Base-by-base conservation (phyloP, 2,888 invertebrate species). In the Melanophora roralis region DNA sequence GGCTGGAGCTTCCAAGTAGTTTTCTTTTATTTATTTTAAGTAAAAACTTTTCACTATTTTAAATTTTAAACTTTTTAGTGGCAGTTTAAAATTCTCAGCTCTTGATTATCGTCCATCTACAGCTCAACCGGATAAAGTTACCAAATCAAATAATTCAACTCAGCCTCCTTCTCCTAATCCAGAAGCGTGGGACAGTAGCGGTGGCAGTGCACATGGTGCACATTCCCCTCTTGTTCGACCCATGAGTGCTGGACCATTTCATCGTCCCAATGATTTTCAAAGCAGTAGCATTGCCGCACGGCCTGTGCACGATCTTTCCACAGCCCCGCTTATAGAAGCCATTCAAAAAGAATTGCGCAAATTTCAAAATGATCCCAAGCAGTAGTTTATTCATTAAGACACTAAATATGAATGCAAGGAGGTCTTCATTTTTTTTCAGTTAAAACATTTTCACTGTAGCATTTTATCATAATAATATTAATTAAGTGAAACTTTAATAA, bases 321-420 rank as follows among this genome's bases (percentile, higher is more conserved):
- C 96, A 0, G 92, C 95, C 12, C 96, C 96, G 0, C 91, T 96
- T 27, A 96, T 97, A 84, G 93, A 94, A 51, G 95, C 96, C 81
- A 96, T 97, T 86, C 96, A 95, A 89, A 93, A 93, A 79, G 96
- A 97, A 76, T 77, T 90, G 67, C 87, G 87, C 84, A 89, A 86
- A 83, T 90, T 89, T 75, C 89, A 89, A 76, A 83, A 86, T 16
- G 86, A 88, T 53, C 78, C 83, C n/a, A 81, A 64, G 9, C 83
- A 81, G 51, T 60, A 36, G 45, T 55, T 36, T 36, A 36, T n/a
- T 45, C 21, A 14, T 8, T 12, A 21, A 6, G n/a, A 6, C 11
- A 23, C 34, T n/a, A n/a, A n/a, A n/a, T n/a, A n/a, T n/a, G n/a
- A n/a, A n/a, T n/a, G n/a, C n/a, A n/a, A n/a, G n/a, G n/a, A n/a